Conservation (phyloP, 2,797 vertebrate genomes). For the Urophycis tenuis region DNA sequence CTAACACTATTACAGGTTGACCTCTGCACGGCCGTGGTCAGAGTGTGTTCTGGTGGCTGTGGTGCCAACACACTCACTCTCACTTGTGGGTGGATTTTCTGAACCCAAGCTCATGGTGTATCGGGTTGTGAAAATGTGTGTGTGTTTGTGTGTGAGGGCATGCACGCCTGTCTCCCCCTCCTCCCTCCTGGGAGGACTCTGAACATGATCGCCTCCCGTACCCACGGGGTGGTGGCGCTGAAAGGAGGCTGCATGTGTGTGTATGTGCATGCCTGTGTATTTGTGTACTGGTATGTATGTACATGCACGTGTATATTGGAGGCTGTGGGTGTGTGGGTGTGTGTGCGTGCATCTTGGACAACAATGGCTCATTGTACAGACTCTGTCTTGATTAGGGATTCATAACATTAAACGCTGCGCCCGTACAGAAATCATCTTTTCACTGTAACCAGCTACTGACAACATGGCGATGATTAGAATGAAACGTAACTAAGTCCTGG, state of each 20-base stretch:
- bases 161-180: constrained; percentile 43
- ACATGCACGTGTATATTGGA: constrained; percentile 32
- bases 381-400: constrained; percentile 72
- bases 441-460: constrained; percentile 67
- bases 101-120: constrained; percentile 10
- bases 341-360: constrained; percentile 59
- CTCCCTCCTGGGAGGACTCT: constrained; percentile 54
- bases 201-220: constrained; percentile 72
- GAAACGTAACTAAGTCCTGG: background rate
- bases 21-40: constrained; percentile 53
- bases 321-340: constrained; percentile 23
- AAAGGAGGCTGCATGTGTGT: constrained; percentile 36
- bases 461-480: constrained; percentile 54
- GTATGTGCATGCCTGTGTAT: constrained; percentile 27
- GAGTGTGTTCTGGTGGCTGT: constrained; percentile 2
- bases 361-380: constrained; percentile 71
- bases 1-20: constrained; percentile 61
- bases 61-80: background rate
- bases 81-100: background rate
- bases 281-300: constrained; percentile 31
- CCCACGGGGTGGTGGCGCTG: constrained; percentile 58
- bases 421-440: constrained; percentile 65
- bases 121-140: constrained; percentile 13
- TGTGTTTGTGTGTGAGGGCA: constrained; percentile 13
- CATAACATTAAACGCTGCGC: constrained; percentile 65